Base-by-base conservation (phyloP, 1,140 invertebrate species). In the Drosophila navojoa region DNA sequence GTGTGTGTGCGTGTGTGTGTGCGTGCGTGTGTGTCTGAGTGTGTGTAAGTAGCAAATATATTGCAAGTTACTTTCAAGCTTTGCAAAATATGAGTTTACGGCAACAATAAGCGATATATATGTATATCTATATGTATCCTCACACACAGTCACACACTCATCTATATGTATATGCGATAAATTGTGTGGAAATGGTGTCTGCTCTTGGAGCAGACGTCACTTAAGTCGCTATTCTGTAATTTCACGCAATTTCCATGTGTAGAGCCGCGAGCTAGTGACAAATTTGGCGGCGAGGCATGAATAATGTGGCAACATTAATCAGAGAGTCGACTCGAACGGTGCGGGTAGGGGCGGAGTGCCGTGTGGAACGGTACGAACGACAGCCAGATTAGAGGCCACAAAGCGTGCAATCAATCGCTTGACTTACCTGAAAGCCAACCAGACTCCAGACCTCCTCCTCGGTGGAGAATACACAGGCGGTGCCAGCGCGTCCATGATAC, bases 371-470 rank as follows among this genome's bases (percentile, higher is more conserved):
- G 5, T 44, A n/a, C 42, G 7, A 54, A 38, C 10, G 35, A 16
- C 47, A 59, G 35, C 22, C 38, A 66, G 53, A 67, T 72, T 59
- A 58, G 69, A 50, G 52, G 69, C 49, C 57, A 69, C 71, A 73
- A 32, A 50, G 44, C 35, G 66, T 25, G 25, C 57, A 73, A 73
- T 73, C 72, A 78, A 75, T 76, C 76, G 59, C 57, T 62, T 69
- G 57, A 75, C 75, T 91, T 70, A 91, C 91, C 92, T 97, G 96
- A 89, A 96, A 96, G 25, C 93, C 94, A 64, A 95, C 93, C 74
- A 95, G 94, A 91, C 95, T 96, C 91, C 95, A 96, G 1, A 95
- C 94, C 40, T 94, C 93, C 67, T 94, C 92, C 57, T 95, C 94
- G 7, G 95, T 77, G 47, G 91, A 92, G 86, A 96, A 96, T 4